These are phyloP conservation scores for Neria commutata DNA, from an alignment of 2,888 invertebrate genomes.

Conservation along the genomic window DNA sequence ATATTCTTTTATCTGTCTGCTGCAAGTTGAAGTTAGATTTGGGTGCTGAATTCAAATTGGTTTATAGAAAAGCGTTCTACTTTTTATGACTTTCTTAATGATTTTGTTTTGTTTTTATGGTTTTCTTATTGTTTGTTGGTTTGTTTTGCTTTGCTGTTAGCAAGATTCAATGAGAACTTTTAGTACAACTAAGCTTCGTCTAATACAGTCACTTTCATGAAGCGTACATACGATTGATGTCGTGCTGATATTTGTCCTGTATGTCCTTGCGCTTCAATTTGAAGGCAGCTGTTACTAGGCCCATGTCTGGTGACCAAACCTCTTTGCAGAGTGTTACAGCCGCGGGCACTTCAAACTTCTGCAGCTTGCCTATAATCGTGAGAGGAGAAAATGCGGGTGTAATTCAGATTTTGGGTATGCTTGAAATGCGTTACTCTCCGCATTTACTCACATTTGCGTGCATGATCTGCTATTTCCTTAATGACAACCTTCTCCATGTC, in stretches of 20 bases:
- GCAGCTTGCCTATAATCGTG: slow-evolving; percentile 75
- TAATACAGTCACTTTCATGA: slow-evolving; percentile 71
- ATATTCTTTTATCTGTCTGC: no score
- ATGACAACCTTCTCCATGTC: slow-evolving; percentile 80
- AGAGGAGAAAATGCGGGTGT: not conserved
- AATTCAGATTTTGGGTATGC: not conserved
- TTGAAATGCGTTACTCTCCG: no score
- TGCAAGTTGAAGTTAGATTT: slow-evolving; percentile 3
- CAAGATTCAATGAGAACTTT: not conserved
- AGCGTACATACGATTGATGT: slow-evolving; percentile 93
- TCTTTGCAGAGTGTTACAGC: slow-evolving; percentile 88
- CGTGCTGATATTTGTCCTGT: slow-evolving; percentile 89
- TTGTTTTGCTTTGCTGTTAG: not conserved
- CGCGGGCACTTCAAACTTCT: slow-evolving; percentile 90
- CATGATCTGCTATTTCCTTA: slow-evolving; percentile 81
- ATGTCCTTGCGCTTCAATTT: slow-evolving; percentile 97
- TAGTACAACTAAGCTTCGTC: not conserved
- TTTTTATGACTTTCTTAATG: not conserved
- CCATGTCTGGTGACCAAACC: slow-evolving; percentile 97
- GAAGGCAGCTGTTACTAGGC: slow-evolving; percentile 96
- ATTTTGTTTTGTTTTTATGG: slow-evolving; percentile 1
- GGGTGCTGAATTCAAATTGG: slow-evolving; percentile 4
- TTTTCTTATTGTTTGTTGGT: not conserved
- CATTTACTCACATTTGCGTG: slow-evolving; percentile 76
- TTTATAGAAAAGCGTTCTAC: slow-evolving; percentile 1